Base-by-base conservation (phyloP, 2,113 vertebrate genomes). In the Callospermophilus lateralis region DNA sequence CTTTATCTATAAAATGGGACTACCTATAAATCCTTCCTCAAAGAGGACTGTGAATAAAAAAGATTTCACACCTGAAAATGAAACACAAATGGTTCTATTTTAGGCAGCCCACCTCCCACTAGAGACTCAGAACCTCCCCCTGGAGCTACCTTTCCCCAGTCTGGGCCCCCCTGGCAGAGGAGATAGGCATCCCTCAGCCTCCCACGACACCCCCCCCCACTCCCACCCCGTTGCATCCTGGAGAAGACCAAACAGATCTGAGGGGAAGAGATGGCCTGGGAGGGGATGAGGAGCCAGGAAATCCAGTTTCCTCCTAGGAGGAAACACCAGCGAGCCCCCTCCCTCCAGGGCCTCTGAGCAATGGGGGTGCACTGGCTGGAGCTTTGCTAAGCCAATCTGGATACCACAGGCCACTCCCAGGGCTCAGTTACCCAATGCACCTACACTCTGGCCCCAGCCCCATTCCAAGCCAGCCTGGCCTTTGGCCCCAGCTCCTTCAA, bases 221-320 rank as follows among this genome's bases (percentile, higher is more conserved):
- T n/a, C 19, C 32, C 6, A 65, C 11, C n/a, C 48, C 28, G 3
- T 3, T 39, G 32, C 42, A 93, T 39, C 55, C 72, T 45, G 42
- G 15, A 6, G 28, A 89, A 15, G 45, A n/a, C 32, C 15, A 32
- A n/a, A 61, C n/a, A 98, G 96, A 96, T 95, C 95, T 95, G 92
- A 88, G 84, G 87, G 83, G 45, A 96, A 97, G 94, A 80, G 76
- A 96, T 88, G 96, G 96, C 95, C 96, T 93, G 55, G 88, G 87
- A 74, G 42, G 2, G 77, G 85, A 74, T 77, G 10, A 42, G 76
- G 37, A 84, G 45, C 63, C 16, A 26, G 58, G 13, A 42, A 73
- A 70, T 34, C 39, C 12, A 0, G n/a, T 0, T 19, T 24, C 48
- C 67, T 72, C 34, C 20, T 0, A 6, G 70, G 9, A 32, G 42